Percentiles rank a stretch among this genome's conserved stretches.
Evolutionary conservation across 2,888 invertebrate genomes (phyloP).

Genomic region (Drosophila glabriapex): DNA sequence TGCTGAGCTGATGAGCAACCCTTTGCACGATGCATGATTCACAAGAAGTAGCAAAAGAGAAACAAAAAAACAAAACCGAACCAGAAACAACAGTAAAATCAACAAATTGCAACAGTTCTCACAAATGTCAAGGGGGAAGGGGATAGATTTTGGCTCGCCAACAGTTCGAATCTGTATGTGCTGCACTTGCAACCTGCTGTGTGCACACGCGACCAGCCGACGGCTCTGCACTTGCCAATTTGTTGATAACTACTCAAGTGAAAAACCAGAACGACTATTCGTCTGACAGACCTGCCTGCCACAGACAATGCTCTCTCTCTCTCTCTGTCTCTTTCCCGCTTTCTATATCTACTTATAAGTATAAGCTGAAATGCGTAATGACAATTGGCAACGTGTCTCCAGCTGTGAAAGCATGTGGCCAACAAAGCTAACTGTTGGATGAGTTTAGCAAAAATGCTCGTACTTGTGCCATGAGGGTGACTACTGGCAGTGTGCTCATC

Average conservation of each 20-base stretch:
- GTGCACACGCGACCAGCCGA: slow-evolving; percentile 61
- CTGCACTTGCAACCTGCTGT: slow-evolving; percentile 66
- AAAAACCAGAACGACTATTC: slow-evolving; percentile 43
- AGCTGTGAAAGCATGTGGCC: slow-evolving; percentile 40
- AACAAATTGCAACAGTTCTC: slow-evolving; percentile 79
- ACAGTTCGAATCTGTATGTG: not conserved
- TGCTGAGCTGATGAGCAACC: slow-evolving; percentile 51
- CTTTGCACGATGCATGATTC: slow-evolving; percentile 42
- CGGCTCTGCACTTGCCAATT: slow-evolving; percentile 75
- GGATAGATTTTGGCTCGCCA: slow-evolving; percentile 5
- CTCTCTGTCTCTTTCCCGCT: not conserved
- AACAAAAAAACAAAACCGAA: not conserved
- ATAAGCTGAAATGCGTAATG: slow-evolving; percentile 23
- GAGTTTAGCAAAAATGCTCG: slow-evolving; percentile 19
- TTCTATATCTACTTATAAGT: not conserved
- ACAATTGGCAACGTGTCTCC: slow-evolving; percentile 33
- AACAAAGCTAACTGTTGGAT: slow-evolving; percentile 28
- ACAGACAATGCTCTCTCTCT: slow-evolving; percentile 3
- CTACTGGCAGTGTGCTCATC: not conserved
- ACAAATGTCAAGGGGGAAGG: slow-evolving; percentile 22
- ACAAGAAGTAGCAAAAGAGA: slow-evolving; percentile 11
- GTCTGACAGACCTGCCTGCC: slow-evolving; percentile 2
- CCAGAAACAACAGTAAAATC: slow-evolving; percentile 13
- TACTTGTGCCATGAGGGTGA: not conserved
- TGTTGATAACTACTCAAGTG: slow-evolving; percentile 69